Evolutionary conservation across 2,888 invertebrate genomes (phyloP).

Genomic region (Sclerodermus sp.): DNA sequence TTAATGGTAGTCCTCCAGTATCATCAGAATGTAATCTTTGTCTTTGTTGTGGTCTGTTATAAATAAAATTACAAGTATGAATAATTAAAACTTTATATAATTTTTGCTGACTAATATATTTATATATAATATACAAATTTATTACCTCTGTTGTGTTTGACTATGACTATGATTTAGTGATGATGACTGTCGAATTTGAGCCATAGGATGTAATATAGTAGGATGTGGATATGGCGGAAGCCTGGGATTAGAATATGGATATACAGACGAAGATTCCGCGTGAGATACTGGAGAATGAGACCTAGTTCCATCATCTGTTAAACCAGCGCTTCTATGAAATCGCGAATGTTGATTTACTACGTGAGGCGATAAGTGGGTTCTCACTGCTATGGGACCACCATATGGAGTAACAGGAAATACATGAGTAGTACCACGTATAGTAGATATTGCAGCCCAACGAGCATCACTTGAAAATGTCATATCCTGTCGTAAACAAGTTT

Average conservation of each 20-base stretch:
- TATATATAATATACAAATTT: no score
- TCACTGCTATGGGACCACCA: conserved; percentile 85
- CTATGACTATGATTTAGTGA: conserved; percentile 47
- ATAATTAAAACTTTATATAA: neutral
- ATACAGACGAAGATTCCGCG: conserved; percentile 54
- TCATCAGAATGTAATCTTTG: conserved; percentile 75
- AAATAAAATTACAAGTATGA: neutral
- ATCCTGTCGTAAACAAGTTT: conserved; percentile 63
- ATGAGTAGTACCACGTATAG: conserved; percentile 95
- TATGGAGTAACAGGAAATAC: conserved; percentile 97
- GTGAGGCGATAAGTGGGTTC: conserved; percentile 92
- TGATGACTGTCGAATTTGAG: conserved; percentile 79
- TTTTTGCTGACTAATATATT: neutral
- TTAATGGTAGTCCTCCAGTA: conserved; percentile 68
- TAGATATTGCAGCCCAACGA: conserved; percentile 95
- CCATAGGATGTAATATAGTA: conserved; percentile 75
- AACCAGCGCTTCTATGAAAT: conserved; percentile 94
- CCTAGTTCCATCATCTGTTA: conserved; percentile 71
- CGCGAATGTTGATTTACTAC: conserved; percentile 92
- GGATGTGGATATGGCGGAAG: conserved; percentile 91
- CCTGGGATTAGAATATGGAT: conserved; percentile 82
- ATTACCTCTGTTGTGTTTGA: conserved; percentile 49
- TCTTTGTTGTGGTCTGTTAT: conserved; percentile 47
- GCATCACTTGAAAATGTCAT: conserved; percentile 90
- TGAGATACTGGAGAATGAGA: conserved; percentile 71